These are phyloP conservation scores for Oryzias curvinotus DNA, from an alignment of 2,113 vertebrate species.

Conservation along the genomic window DNA sequence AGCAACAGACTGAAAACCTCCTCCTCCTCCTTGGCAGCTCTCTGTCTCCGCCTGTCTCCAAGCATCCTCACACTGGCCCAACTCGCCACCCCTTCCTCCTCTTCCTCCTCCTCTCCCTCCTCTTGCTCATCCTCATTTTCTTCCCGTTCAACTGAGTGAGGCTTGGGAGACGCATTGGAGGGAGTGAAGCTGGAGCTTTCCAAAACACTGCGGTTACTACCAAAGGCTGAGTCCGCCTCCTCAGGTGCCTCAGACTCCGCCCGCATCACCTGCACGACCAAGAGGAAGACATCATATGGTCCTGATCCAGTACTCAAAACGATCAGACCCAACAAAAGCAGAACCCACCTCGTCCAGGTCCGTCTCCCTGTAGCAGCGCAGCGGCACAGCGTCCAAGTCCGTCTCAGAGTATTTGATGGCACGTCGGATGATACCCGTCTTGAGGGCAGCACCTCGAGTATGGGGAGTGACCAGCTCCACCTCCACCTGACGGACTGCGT, in stretches of 20 bases:
- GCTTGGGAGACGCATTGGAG: conserved; percentile 8
- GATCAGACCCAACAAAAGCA: neutral
- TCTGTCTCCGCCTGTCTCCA: conserved; percentile 69
- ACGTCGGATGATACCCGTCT: conserved; percentile 77
- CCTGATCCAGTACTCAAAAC: accelerated
- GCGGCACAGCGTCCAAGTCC: conserved; percentile 90
- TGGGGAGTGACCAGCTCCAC: conserved; percentile 79
- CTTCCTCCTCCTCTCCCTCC: conserved; percentile 59
- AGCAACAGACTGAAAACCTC: conserved; percentile 67
- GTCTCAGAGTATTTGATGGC: conserved; percentile 93
- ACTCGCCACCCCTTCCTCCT: conserved; percentile 82
- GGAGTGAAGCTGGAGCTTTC: conserved; percentile 71
- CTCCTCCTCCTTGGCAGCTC: conserved; percentile 53
- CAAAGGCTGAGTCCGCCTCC: conserved; percentile 88
- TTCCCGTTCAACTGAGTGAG: conserved; percentile 10
- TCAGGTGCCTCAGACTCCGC: conserved; percentile 65
- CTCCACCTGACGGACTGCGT: conserved; percentile 79
- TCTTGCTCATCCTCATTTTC: conserved; percentile 25
- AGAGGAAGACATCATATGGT: too few species aligned
- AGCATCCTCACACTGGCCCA: conserved; percentile 76
- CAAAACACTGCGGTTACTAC: conserved; percentile 82
- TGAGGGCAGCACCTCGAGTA: conserved; percentile 32
- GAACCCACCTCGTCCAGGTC: conserved; percentile 89
- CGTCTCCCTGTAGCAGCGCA: conserved; percentile 93
- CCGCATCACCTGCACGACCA: conserved; percentile 61